These are phyloP conservation scores for Agrotis clavis DNA, from an alignment of 2,888 invertebrate genomes.

Conservation along the genomic window DNA sequence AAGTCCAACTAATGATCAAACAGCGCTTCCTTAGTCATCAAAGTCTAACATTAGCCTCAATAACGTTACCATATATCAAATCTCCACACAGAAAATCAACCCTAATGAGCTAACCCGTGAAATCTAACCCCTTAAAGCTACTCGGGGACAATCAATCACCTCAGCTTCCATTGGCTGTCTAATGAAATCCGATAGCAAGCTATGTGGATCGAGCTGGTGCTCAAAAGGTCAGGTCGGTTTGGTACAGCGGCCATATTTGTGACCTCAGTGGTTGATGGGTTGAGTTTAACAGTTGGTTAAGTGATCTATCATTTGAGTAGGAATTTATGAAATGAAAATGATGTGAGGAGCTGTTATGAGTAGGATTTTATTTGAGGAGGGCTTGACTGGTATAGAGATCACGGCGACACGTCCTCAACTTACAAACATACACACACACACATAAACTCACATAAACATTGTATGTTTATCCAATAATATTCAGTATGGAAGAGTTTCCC, in stretches of 20 bases:
- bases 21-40: no score
- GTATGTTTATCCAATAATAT: no score
- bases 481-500: no score
- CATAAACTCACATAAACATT: no score
- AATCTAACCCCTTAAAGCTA: constrained; percentile 9
- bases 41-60: background rate
- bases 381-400: no score
- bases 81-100: constrained; percentile 5
- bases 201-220: constrained; percentile 16
- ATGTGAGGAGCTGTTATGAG: no score
- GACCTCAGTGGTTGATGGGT: constrained; percentile 19
- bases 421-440: no score
- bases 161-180: constrained; percentile 32
- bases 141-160: constrained; percentile 47
- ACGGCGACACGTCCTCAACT: no score
- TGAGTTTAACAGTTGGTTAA: constrained; percentile 3
- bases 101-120: constrained; percentile 25
- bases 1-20: no score
- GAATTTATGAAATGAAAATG: no score
- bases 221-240: constrained; percentile 43
- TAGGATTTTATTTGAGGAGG: no score
- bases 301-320: background rate
- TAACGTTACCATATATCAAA: constrained; percentile 11
- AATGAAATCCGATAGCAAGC: constrained; percentile 47
- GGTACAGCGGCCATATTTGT: constrained; percentile 30